Evolutionary conservation across 2,888 invertebrate species (phyloP).

Genomic region (Acronicta alni): DNA sequence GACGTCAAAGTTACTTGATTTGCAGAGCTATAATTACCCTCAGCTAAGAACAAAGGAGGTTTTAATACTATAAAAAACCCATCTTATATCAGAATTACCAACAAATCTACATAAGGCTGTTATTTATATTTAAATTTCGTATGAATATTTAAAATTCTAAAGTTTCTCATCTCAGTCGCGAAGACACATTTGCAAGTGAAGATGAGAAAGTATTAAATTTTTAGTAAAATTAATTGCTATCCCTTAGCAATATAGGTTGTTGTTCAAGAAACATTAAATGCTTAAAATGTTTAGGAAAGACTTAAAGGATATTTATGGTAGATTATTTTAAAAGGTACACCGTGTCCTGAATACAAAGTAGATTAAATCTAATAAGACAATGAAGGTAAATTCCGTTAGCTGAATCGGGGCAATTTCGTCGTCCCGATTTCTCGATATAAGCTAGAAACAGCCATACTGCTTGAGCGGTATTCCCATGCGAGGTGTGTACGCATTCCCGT

Average conservation of each 20-base stretch:
- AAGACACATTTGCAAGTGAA: conserved; percentile 56
- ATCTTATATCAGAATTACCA: conserved; percentile 35
- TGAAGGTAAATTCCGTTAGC: conserved; percentile 49
- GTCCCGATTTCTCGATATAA: conserved; percentile 46
- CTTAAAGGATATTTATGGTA: conserved; percentile 44
- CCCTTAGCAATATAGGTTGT: conserved; percentile 23
- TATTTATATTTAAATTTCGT: conserved; percentile 61
- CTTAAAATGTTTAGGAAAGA: conserved; percentile 41
- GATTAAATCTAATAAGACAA: conserved; percentile 51
- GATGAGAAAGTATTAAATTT: conserved; percentile 47
- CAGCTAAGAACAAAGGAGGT: conserved; percentile 14
- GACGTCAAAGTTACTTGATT: conserved; percentile 20
- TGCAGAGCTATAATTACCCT: conserved; percentile 27
- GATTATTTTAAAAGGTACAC: conserved; percentile 54
- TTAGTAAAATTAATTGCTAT: conserved; percentile 46
- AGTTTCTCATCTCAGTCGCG: conserved; percentile 45
- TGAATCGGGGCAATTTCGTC: conserved; percentile 43
- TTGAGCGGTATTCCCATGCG: conserved; percentile 44
- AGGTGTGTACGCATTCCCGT: conserved; percentile 51
- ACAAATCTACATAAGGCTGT: conserved; percentile 52
- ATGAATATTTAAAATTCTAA: conserved; percentile 60
- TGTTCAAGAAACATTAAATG: conserved; percentile 17
- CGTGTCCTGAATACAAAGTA: conserved; percentile 52
- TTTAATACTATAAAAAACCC: conserved; percentile 20
- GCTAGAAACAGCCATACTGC: conserved; percentile 37